phyloP scores from a whole-genome alignment of 2,113 vertebrate species.

The Tetrax tetrax region DNA sequence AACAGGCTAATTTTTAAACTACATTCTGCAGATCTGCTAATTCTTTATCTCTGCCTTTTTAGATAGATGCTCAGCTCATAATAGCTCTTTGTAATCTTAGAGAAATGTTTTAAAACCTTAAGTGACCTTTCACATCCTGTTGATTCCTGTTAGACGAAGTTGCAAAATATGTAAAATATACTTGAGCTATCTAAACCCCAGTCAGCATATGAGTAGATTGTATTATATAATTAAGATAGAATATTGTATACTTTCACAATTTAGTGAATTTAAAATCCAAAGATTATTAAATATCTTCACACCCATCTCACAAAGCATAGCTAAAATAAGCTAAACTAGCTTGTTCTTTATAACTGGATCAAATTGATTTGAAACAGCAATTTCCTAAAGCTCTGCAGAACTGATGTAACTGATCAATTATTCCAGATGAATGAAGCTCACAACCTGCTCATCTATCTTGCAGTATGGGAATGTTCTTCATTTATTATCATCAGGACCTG shows the following conservation, averaged over 20 bases:
- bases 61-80: background rate
- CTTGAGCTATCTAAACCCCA: background rate
- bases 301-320: background rate
- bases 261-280: slow-evolving; percentile 42
- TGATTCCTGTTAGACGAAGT: background rate
- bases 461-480: background rate
- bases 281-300: background rate
- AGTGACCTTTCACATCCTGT: background rate
- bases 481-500: background rate
- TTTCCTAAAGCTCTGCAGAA: slow-evolving; percentile 48
- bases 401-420: slow-evolving; percentile 49
- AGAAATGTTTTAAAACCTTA: background rate
- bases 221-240: background rate
- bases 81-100: background rate
- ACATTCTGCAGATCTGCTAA: background rate
- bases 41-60: background rate
- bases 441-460: slow-evolving; percentile 1
- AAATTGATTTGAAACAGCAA: slow-evolving; percentile 57
- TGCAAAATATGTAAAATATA: background rate
- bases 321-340: slow-evolving; percentile 46
- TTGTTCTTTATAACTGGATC: slow-evolving; percentile 40
- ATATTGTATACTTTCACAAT: background rate
- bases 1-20: background rate
- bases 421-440: slow-evolving; percentile 44
- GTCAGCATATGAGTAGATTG: background rate